Percentiles rank a stretch among this genome's conserved stretches.
Evolutionary conservation across 2,888 invertebrate genomes (phyloP).

Genomic region (Epiblema foenella): DNA sequence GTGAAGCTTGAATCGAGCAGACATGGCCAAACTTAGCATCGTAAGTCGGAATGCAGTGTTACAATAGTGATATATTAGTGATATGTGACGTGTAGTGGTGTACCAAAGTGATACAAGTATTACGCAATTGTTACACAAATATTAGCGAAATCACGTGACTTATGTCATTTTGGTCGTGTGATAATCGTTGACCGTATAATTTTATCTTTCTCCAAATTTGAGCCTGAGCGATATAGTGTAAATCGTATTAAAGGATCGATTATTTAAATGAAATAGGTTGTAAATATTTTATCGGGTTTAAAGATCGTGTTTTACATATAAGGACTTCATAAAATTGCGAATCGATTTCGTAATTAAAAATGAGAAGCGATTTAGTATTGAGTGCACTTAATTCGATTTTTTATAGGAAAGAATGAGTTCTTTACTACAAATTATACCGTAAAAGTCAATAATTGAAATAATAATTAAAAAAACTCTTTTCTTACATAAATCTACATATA

Average conservation of each 20-base stretch:
- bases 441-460: not conserved
- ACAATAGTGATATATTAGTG: slow-evolving; percentile 47
- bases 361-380: not conserved
- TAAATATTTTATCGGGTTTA: not conserved
- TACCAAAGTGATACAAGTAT: slow-evolving; percentile 2
- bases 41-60: slow-evolving; percentile 82
- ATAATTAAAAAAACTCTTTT: not conserved
- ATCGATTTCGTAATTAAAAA: not conserved
- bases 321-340: not conserved
- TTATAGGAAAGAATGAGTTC: not conserved
- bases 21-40: slow-evolving; percentile 80
- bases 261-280: not conserved
- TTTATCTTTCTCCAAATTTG: slow-evolving; percentile 7
- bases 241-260: not conserved
- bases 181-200: slow-evolving; percentile 1
- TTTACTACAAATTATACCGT: not conserved
- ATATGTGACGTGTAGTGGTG: not conserved
- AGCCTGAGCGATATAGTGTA: not conserved
- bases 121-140: not conserved
- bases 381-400: not conserved
- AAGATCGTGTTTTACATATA: not conserved
- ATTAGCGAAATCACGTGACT: not conserved
- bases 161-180: slow-evolving; percentile 3
- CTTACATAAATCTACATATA: no score
- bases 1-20: slow-evolving; percentile 62